Base-by-base conservation (phyloP, 2,888 invertebrate species). In the Eilema griseolum region DNA sequence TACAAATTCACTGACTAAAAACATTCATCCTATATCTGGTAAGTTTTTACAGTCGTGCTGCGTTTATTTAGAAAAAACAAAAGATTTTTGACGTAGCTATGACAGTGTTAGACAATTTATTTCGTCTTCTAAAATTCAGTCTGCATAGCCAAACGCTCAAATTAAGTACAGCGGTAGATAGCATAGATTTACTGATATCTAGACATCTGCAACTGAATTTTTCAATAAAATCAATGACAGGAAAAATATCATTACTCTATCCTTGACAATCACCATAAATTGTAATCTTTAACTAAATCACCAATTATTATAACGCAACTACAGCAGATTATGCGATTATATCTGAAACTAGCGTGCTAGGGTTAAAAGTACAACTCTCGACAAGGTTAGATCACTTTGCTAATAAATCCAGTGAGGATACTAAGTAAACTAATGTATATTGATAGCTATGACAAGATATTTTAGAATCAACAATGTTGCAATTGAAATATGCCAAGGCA, bases 321-420 rank as follows among this genome's bases (percentile, higher is more conserved):
- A 28, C 59, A 8, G 59, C 2, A 23, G 24, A 37, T 14, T 57
- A 20, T 33, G 26, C 57, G 37, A n/a, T 56, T 37, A n/a, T 46
- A 63, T 41, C 41, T 41, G 61, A 33, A 23, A 56, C 28, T 82
- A 67, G 80, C 74, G 74, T 76, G 80, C 68, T 24, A 37, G 77
- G 74, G 61, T 74, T 66, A 52, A 80, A 79, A 77, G 65, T 67
- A 26, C 65, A 74, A 72, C 67, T 61, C 14, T 28, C 52, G 10
- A 28, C 76, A 82, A 82, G 83, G 83, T 78, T 56, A 67, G 8
- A 80, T 23, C 74, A 67, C 65, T 81, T 74, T 72, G 74, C 78
- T 78, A 71, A 81, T 80, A 78, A 82, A 77, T 76, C 41, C 59
- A 75, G 69, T 57, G 37, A 69, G 26, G 52, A 28, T 26, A 28